Percentiles rank a stretch among this genome's conserved stretches.
phyloP scores from a whole-genome alignment of 2,888 invertebrate species.

The Zhuqinia jingwanae region DNA sequence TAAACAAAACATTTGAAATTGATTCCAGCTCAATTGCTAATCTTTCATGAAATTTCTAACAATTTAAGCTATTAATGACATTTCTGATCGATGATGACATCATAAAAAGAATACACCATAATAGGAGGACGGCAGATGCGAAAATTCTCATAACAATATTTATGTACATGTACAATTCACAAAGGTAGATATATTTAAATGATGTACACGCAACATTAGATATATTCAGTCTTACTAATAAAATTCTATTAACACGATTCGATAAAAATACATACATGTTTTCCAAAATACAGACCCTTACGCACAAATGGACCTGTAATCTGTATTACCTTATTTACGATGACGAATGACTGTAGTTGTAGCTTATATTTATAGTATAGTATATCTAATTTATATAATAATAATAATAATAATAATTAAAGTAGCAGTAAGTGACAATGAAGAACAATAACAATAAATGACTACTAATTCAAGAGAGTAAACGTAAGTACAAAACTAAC shows the following conservation, averaged over 20 bases:
- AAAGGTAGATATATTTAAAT: conserved; percentile 47
- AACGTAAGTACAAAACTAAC: conserved; percentile 53
- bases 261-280: conserved; percentile 49
- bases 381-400: too few relatives aligned
- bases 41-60: conserved; percentile 17
- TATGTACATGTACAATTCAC: conserved; percentile 47
- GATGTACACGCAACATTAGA: conserved; percentile 42
- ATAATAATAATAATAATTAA: too few relatives aligned
- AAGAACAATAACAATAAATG: conserved; percentile 38
- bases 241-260: conserved; percentile 53
- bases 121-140: conserved; percentile 61
- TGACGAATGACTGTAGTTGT: conserved; percentile 15
- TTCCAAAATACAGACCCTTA: conserved; percentile 31
- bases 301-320: conserved; percentile 2
- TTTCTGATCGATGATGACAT: conserved; percentile 18
- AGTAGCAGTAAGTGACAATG: neutral
- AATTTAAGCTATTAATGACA: conserved; percentile 9
- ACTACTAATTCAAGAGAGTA: conserved; percentile 36
- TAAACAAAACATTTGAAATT: conserved; percentile 33
- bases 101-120: conserved; percentile 7
- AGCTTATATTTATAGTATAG: conserved; percentile 16
- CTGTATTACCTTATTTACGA: neutral
- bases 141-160: conserved; percentile 20
- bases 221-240: conserved; percentile 65
- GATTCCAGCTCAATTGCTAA: conserved; percentile 62